A percentile compares a stretch with the other conserved stretches of the same genome.
phyloP scores from a whole-genome alignment of 30 jellyfish, hydroid and myxozoan species.

The Sanderia malayensis region DNA sequence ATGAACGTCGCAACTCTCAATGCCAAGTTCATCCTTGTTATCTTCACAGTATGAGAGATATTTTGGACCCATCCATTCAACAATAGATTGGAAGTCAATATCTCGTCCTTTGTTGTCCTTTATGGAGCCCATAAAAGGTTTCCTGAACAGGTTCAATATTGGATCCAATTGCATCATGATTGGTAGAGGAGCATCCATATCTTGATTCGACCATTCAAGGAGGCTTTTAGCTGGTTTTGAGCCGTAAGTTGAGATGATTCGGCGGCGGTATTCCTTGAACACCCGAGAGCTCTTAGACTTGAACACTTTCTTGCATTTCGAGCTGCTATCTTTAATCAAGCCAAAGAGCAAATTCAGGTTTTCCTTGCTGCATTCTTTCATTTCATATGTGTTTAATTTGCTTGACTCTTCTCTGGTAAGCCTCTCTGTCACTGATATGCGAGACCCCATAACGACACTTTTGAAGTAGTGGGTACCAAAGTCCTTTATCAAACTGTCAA shows the following conservation, averaged over 20 bases:
- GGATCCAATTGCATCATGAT: constrained; percentile 31
- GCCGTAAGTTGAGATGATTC: constrained; percentile 30
- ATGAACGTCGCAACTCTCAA: neutral
- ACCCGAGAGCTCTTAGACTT: constrained; percentile 7
- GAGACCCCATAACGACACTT: constrained; percentile 52
- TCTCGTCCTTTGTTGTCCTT: neutral
- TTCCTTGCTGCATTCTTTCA: constrained; percentile 22
- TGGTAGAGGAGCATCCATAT: constrained; percentile 34
- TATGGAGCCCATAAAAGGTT: constrained; percentile 5
- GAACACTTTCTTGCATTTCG: constrained; percentile 15
- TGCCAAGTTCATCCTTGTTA: neutral
- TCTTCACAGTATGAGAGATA: neutral
- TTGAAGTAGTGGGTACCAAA: constrained; percentile 60
- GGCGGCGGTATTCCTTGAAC: constrained; percentile 9
- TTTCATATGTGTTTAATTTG: constrained; percentile 3
- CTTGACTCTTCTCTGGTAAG: constrained; percentile 11
- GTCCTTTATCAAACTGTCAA: constrained; percentile 19
- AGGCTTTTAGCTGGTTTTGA: constrained; percentile 24
- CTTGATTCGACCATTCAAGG: constrained; percentile 40
- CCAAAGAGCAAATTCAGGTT: neutral
- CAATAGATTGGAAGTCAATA: neutral
- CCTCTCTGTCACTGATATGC: constrained; percentile 34
- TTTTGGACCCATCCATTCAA: neutral
- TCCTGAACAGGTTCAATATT: constrained; percentile 30
- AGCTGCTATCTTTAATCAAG: neutral